Evolutionary conservation across 2,888 invertebrate genomes (phyloP).

Genomic region (Meghimatium bilineatum): DNA sequence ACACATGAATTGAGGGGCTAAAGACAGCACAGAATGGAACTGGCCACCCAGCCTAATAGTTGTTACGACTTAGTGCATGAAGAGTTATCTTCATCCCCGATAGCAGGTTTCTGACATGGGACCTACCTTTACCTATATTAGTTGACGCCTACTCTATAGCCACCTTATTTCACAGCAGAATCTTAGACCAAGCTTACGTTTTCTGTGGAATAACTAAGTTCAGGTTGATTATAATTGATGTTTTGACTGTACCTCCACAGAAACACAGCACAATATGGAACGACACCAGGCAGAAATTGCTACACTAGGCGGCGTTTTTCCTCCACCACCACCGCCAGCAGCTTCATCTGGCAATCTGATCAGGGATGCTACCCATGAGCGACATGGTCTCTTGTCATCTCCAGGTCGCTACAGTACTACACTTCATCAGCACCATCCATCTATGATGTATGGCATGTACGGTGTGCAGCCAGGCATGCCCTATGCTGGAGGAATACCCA

Average conservation of each 20-base stretch:
- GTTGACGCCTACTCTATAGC: too few species aligned
- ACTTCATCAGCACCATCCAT: neutral
- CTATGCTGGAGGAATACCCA: slow-evolving; percentile 24
- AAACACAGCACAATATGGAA: slow-evolving; percentile 51
- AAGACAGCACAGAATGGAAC: too few species aligned
- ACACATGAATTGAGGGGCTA: too few species aligned
- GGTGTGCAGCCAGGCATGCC: slow-evolving; percentile 13
- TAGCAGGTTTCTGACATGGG: too few species aligned
- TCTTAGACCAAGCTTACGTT: too few species aligned
- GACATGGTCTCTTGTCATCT: slow-evolving; percentile 26
- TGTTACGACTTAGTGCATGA: too few species aligned
- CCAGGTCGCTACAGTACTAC: slow-evolving; percentile 29
- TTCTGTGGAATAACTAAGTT: too few species aligned
- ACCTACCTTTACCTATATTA: too few species aligned
- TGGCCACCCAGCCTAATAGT: too few species aligned
- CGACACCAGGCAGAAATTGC: slow-evolving; percentile 49
- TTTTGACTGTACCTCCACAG: slow-evolving; percentile 18
- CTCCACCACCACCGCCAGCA: slow-evolving; percentile 38
- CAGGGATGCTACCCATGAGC: slow-evolving; percentile 20
- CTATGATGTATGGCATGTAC: slow-evolving; percentile 41
- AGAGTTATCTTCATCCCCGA: too few species aligned
- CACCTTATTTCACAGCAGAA: too few species aligned
- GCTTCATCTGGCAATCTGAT: slow-evolving; percentile 21
- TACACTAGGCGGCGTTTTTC: slow-evolving; percentile 42
- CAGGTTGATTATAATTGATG: too few species aligned